These are phyloP conservation scores for Mythimna pallens DNA, from an alignment of 2,888 invertebrate genomes.

Conservation along the genomic window DNA sequence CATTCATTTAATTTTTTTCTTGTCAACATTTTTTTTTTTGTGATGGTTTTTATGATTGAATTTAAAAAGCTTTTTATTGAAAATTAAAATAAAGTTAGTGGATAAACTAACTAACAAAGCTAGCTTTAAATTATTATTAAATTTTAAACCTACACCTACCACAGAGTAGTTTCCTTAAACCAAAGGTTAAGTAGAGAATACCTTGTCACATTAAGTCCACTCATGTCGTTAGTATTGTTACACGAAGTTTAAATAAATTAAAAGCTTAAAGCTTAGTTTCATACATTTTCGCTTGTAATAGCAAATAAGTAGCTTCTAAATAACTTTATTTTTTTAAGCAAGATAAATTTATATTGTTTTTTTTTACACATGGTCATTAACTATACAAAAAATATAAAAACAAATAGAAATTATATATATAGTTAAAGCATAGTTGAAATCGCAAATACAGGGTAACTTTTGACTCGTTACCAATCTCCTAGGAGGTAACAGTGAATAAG, in stretches of 20 bases:
- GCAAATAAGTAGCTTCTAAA: not conserved
- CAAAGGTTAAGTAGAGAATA: too few species aligned
- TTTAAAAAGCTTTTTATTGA: not conserved
- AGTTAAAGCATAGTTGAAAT: not conserved
- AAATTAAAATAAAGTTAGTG: not conserved
- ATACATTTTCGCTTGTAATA: not conserved
- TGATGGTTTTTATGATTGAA: not conserved
- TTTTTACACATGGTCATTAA: not conserved
- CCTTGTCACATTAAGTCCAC: too few species aligned
- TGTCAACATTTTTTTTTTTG: not conserved
- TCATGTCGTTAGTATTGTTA: too few species aligned
- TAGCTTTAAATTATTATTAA: too few species aligned
- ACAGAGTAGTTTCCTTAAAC: too few species aligned
- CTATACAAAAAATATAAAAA: not conserved
- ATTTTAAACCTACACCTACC: too few species aligned
- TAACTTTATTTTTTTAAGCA: too few species aligned
- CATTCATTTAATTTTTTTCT: too few species aligned
- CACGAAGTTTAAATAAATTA: too few species aligned
- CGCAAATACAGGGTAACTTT: not conserved
- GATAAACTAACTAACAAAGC: too few species aligned
- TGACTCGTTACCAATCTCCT: not conserved
- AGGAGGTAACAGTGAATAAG: not conserved
- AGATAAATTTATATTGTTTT: not conserved
- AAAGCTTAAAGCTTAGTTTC: too few species aligned
- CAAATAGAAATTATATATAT: not conserved